Evolutionary conservation across 2,113 vertebrate species (phyloP), one percentile per base, ranked within the genome.

Genomic region (Choloepus hoffmanni): DNA sequence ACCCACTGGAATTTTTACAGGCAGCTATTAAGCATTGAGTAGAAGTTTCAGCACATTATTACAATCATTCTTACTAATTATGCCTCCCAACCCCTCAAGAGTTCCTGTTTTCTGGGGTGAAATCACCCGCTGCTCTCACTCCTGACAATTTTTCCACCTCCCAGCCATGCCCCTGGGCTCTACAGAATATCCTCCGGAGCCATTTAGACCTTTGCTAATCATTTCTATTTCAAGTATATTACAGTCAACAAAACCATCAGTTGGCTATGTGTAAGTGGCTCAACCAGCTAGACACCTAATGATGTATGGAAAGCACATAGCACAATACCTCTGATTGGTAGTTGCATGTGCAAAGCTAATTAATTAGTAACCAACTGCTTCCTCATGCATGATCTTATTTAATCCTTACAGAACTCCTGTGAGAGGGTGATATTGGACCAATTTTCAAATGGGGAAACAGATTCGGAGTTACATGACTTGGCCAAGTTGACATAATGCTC

Each of bases 241-340:
- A 23, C 15, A 74, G 58, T n/a, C 43, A 33, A 10, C 2, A 43
- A 78, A 84, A 50, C 62, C 84, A 12, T 36, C n/a, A 18, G 24
- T 2, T 23, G 19, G 21, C 74, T 23, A 0, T 10, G 3, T 0
- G 1, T 15, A 33, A 7, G 5, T 19, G 18, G 36, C 70, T 60
- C 33, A 33, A 23, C 50, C 50, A 73, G 48, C 24, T 1, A 33
- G 76, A 19, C 3, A 14, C 48, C 53, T 6, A 40, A 53, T 3
- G 55, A 19, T 18, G 18, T 8, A 45, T 12, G 40, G 60, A 24
- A 50, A 50, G 24, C 43, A 13, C 53, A 18, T 26, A 36, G 40
- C 63, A 16, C 3, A 19, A 0, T 2, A 30, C 28, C 87, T 88
- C 40, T 36, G 65, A 13, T 3, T 9, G 13, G 0, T 2, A 12